These are phyloP conservation scores for Anguilla obscura DNA, from an alignment of 2,797 vertebrate species.

Conservation along the genomic window DNA sequence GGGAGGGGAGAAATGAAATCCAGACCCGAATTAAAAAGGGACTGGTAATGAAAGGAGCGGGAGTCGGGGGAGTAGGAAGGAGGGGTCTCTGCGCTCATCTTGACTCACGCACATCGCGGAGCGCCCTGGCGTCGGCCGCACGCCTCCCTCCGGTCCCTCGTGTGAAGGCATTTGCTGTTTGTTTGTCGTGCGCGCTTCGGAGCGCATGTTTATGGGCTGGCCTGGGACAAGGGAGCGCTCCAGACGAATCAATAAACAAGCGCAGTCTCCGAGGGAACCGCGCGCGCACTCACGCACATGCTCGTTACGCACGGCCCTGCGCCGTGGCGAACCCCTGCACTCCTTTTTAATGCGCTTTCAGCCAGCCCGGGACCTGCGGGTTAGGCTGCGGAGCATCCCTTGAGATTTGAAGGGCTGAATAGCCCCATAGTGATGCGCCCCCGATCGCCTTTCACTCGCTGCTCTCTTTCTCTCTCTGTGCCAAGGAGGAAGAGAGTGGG, in stretches of 20 bases:
- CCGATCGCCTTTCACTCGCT: neutral
- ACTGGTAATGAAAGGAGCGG: slow-evolving; percentile 71
- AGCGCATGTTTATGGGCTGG: neutral
- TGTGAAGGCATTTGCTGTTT: slow-evolving; percentile 58
- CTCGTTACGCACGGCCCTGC: neutral
- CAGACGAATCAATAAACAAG: slow-evolving; percentile 38
- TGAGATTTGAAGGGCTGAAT: neutral
- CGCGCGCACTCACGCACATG: slow-evolving; percentile 25
- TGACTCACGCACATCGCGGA: slow-evolving; percentile 65
- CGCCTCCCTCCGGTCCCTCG: slow-evolving; percentile 51
- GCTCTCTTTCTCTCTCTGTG: slow-evolving; percentile 61
- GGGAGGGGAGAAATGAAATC: slow-evolving; percentile 66
- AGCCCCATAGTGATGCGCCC: neutral
- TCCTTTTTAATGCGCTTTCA: neutral
- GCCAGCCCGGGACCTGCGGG: neutral
- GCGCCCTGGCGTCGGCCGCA: slow-evolving; percentile 60
- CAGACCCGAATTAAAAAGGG: slow-evolving; percentile 68
- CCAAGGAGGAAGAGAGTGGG: slow-evolving; percentile 65
- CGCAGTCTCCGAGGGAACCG: slow-evolving; percentile 39
- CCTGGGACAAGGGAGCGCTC: neutral
- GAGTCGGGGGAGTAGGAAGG: slow-evolving; percentile 43
- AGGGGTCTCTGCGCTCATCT: slow-evolving; percentile 57
- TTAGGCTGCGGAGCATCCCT: neutral
- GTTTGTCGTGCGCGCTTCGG: slow-evolving; percentile 6
- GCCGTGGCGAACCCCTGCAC: neutral